phyloP scores from a whole-genome alignment of 1,140 invertebrate genomes.

The Lysiphlebus fabarum region DNA sequence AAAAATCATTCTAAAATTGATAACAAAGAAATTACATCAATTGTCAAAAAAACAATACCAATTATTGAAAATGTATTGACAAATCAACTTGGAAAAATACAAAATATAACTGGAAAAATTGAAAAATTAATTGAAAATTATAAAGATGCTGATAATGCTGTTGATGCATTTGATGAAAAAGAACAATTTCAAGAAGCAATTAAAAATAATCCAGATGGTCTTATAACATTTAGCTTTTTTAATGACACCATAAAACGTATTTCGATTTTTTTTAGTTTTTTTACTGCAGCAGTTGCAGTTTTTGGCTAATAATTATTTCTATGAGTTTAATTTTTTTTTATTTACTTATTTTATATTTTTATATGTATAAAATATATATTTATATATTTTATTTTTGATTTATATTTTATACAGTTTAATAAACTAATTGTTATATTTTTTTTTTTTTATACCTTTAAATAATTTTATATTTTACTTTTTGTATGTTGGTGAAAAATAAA shows the following conservation, averaged over 20 bases:
- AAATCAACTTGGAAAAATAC: conserved; percentile 31
- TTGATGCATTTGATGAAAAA: conserved; percentile 2
- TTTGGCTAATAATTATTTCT: no score
- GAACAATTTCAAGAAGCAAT: neutral
- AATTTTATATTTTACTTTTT: no score
- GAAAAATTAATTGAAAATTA: conserved; percentile 35
- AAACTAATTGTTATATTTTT: no score
- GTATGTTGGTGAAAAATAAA: no score
- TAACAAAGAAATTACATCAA: conserved; percentile 24
- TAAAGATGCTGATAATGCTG: conserved; percentile 32
- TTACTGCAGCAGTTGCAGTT: conserved; percentile 4
- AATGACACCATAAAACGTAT: conserved; percentile 30
- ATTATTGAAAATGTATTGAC: conserved; percentile 34
- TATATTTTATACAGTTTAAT: no score
- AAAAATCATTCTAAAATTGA: conserved; percentile 18
- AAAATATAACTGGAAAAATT: conserved; percentile 34
- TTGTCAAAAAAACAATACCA: conserved; percentile 35
- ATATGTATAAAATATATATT: no score
- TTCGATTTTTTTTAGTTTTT: conserved; percentile 38
- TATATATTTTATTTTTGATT: no score
- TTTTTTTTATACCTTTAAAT: no score
- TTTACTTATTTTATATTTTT: no score
- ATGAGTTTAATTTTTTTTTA: no score
- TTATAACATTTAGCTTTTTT: conserved; percentile 26
- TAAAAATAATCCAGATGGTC: conserved; percentile 20